A percentile compares a stretch with the other conserved stretches of the same genome.
Evolutionary conservation across 2,797 vertebrate species (phyloP).

Genomic region (Gobio occitaniae): DNA sequence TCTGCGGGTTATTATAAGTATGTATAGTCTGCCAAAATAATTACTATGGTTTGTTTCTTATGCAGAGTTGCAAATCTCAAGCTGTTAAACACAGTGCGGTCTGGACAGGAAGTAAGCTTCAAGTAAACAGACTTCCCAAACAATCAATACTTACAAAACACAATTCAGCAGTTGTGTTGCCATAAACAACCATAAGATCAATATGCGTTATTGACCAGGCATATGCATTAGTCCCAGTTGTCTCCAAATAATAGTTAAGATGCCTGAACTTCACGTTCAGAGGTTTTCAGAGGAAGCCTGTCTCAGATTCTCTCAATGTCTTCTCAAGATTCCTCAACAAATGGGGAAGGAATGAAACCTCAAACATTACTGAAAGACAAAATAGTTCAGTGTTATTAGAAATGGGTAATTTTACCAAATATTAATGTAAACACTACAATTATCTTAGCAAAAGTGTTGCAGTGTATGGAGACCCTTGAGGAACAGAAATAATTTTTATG

Average conservation of each 20-base stretch:
- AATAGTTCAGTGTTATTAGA: background rate
- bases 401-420: background rate
- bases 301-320: background rate
- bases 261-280: background rate
- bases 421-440: background rate
- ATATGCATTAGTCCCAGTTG: background rate
- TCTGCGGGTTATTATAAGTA: background rate
- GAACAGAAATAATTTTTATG: too few species aligned
- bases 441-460: too few species aligned
- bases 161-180: slow-evolving; percentile 1
- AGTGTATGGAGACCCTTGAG: too few species aligned
- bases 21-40: background rate
- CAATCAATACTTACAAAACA: slow-evolving; percentile 23
- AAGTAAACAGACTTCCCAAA: background rate
- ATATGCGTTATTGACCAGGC: background rate
- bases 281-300: background rate
- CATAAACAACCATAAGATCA: slow-evolving; percentile 3
- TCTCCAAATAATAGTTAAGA: background rate
- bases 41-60: background rate
- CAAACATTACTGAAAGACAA: background rate
- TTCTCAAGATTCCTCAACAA: background rate
- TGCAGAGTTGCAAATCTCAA: background rate
- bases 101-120: background rate
- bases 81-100: background rate
- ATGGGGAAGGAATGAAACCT: background rate